phyloP scores from a whole-genome alignment of 92 coral and sea anemone species.

The Palythoa grandiflora region DNA sequence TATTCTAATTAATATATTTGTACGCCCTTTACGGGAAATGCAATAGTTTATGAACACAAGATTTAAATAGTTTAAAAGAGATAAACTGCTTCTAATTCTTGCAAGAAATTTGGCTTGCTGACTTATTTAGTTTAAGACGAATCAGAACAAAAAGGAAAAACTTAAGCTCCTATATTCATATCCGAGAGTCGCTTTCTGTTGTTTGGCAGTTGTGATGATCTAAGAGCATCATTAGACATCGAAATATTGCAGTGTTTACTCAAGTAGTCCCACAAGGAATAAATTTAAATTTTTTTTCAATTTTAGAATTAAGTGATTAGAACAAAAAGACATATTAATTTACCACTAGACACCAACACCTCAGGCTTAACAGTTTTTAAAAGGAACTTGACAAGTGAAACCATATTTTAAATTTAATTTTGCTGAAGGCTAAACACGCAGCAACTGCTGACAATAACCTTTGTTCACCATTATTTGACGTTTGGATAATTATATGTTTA shows the following conservation, averaged over 20 bases:
- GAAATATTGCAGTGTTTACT: background rate
- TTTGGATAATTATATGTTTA: conserved; percentile 3
- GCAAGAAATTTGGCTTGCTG: background rate
- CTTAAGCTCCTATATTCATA: background rate
- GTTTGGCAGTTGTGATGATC: background rate
- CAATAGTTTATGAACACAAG: background rate
- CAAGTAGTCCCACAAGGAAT: conserved; percentile 12
- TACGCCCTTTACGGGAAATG: background rate
- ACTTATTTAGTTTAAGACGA: background rate
- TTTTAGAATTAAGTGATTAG: conserved; percentile 16
- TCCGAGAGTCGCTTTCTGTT: conserved; percentile 18
- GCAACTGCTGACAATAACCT: background rate
- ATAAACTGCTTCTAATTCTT: background rate
- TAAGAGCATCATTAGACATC: background rate
- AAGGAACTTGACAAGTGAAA: background rate
- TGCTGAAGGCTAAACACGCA: background rate
- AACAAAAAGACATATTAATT: conserved; percentile 29
- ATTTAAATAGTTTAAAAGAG: background rate
- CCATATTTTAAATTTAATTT: conserved; percentile 25
- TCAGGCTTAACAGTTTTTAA: background rate
- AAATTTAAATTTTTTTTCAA: conserved; percentile 3
- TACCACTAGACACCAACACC: conserved; percentile 8
- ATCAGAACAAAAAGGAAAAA: background rate
- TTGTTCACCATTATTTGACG: conserved; percentile 25
- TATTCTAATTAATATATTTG: conserved; percentile 14